Evolutionary conservation across 2,113 vertebrate species (phyloP).

Genomic region (Psilopogon haemacephalus): DNA sequence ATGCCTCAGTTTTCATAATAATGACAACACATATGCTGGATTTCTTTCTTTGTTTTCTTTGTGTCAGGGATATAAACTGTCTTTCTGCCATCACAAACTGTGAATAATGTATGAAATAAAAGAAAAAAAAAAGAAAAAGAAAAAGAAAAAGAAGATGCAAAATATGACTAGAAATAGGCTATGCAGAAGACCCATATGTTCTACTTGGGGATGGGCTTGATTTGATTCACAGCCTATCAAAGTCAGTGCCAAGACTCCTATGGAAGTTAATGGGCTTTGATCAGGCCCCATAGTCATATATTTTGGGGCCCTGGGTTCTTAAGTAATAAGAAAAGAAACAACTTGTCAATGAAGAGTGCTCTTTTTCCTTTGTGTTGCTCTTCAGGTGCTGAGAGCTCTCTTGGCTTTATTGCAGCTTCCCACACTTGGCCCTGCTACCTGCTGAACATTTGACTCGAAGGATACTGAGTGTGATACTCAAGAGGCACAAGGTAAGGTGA

Average conservation of each 20-base stretch:
- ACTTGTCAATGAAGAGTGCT: slow-evolving; percentile 11
- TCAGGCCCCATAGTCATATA: slow-evolving; percentile 30
- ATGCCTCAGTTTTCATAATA: slow-evolving; percentile 67
- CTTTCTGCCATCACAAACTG: slow-evolving; percentile 63
- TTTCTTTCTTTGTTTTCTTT: slow-evolving; percentile 70
- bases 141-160: slow-evolving; percentile 1
- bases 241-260: slow-evolving; percentile 41
- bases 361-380: slow-evolving; percentile 3
- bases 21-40: slow-evolving; percentile 64
- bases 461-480: neutral
- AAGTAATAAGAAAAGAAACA: slow-evolving; percentile 28
- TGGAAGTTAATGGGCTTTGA: slow-evolving; percentile 43
- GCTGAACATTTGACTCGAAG: neutral
- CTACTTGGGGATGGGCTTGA: slow-evolving; percentile 5
- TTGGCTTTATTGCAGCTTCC: neutral
- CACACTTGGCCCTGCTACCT: neutral
- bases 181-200: slow-evolving; percentile 13
- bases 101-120: slow-evolving; percentile 73
- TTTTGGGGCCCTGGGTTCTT: slow-evolving; percentile 10
- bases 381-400: neutral
- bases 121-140: neutral
- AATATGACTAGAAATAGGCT: slow-evolving; percentile 50
- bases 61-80: slow-evolving; percentile 59
- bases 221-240: slow-evolving; percentile 44
- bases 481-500: rapidly evolving